Base-by-base conservation (phyloP, 2,888 invertebrate species). In the Psylliodes chrysocephalus region DNA sequence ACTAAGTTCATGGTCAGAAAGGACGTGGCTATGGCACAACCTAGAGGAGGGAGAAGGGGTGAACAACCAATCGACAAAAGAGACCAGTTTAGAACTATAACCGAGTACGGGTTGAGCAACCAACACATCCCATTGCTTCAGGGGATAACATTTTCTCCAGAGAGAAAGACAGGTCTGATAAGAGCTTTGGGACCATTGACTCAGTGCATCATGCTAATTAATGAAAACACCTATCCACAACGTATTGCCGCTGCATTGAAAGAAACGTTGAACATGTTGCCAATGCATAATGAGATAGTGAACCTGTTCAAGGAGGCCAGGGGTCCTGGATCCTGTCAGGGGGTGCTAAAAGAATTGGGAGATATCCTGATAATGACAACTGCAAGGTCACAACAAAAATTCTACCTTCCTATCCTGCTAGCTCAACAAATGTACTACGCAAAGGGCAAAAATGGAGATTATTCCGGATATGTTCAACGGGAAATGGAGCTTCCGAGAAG, bases 401-500 rank as follows among this genome's bases (percentile, higher is more conserved):
- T n/a, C n/a, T n/a, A n/a, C n/a, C n/a, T n/a, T n/a, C n/a, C n/a
- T n/a, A n/a, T n/a, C n/a, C n/a, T n/a, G n/a, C n/a, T n/a, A n/a
- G n/a, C n/a, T n/a, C 33, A 33, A 10, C 33, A n/a, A 2, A 5
- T n/a, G 2, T 33, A 33, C 25, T n/a, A n/a, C n/a, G n/a, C n/a
- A n/a, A n/a, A n/a, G 42, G 55, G 2, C n/a, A 10, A 6, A 5
- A 2, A 55, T 55, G 28, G 42, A 30, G 7, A 42, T 55, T n/a
- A 30, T 55, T 8, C 42, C 55, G 12, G 28, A 55, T 55, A 15
- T 55, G 7, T 6, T n/a, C n/a, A n/a, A n/a, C n/a, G n/a, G n/a
- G n/a, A n/a, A n/a, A n/a, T n/a, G n/a, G n/a, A n/a, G n/a, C n/a
- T n/a, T n/a, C n/a, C n/a, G n/a, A n/a, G n/a, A n/a, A n/a, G n/a